These are phyloP conservation scores for Cardiocondyla obscurior DNA, from an alignment of 1,140 invertebrate genomes.

Conservation along the genomic window DNA sequence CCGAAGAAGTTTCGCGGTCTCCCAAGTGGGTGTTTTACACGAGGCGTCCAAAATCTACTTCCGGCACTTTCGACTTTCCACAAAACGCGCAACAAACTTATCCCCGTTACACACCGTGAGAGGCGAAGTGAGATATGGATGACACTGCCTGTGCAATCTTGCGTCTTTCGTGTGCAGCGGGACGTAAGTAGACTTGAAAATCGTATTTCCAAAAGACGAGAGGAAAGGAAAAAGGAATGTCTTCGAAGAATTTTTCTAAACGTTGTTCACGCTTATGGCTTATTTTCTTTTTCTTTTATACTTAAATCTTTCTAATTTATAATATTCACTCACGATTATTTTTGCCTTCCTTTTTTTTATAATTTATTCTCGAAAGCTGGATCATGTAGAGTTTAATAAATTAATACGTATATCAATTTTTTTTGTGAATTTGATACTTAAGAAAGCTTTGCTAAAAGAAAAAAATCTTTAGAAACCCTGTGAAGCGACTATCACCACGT, in stretches of 20 bases:
- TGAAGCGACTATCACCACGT: background rate
- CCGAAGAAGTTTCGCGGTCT: conserved; percentile 16
- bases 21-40: conserved; percentile 26
- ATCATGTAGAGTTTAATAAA: background rate
- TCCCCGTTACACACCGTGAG: conserved; percentile 20
- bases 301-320: background rate
- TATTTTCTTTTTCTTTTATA: background rate
- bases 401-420: background rate
- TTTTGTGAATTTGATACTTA: background rate
- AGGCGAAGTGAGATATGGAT: conserved; percentile 24
- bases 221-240: background rate
- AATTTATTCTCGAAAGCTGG: background rate
- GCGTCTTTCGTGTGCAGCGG: conserved; percentile 33
- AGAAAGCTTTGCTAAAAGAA: background rate
- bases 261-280: background rate
- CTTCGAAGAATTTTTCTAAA: background rate
- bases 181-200: conserved; percentile 34
- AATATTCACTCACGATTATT: background rate
- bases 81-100: conserved; percentile 50
- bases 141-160: conserved; percentile 30
- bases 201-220: conserved; percentile 30
- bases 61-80: conserved; percentile 38
- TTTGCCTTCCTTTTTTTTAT: background rate
- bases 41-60: conserved; percentile 33
- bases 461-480: background rate